Conservation (phyloP, 2,797 vertebrate species). For the Tarsius wallacei region DNA sequence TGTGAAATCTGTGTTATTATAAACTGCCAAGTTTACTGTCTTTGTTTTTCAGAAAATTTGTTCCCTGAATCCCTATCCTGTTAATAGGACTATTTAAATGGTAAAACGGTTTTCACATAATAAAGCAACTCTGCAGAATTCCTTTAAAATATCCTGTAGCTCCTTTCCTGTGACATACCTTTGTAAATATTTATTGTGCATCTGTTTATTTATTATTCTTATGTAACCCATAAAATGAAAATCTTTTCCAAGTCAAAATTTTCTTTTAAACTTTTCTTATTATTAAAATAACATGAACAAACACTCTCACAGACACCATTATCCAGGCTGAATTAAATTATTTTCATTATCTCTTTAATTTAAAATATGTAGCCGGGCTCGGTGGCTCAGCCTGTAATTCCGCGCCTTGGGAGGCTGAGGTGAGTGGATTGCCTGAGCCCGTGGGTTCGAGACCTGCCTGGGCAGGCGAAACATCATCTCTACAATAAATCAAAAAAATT, state of each 20-base stretch:
- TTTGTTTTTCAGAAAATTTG: conserved; percentile 53
- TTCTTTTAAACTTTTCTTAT: background rate
- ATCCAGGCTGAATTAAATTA: background rate
- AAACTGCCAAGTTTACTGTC: background rate
- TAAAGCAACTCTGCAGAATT: background rate
- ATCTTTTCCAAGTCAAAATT: background rate
- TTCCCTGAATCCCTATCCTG: background rate
- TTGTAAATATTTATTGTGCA: conserved; percentile 9
- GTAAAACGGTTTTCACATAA: background rate
- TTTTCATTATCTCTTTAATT: conserved; percentile 5
- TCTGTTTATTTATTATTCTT: background rate
- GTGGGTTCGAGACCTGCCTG: too few relatives aligned
- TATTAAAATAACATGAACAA: conserved; percentile 6
- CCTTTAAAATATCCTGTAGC: background rate
- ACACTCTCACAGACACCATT: background rate
- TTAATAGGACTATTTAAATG: conserved; percentile 2
- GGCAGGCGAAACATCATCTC: too few relatives aligned
- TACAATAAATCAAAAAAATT: too few relatives aligned
- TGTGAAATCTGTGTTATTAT: conserved; percentile 54
- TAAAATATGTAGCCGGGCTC: conserved; percentile 15
- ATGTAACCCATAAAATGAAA: background rate
- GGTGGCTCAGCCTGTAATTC: too few relatives aligned
- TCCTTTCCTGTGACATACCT: background rate
- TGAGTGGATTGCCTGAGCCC: too few relatives aligned
- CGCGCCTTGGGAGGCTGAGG: too few relatives aligned